These are phyloP conservation scores for Tillus elongatus DNA, from an alignment of 2,888 invertebrate genomes.

Conservation along the genomic window DNA sequence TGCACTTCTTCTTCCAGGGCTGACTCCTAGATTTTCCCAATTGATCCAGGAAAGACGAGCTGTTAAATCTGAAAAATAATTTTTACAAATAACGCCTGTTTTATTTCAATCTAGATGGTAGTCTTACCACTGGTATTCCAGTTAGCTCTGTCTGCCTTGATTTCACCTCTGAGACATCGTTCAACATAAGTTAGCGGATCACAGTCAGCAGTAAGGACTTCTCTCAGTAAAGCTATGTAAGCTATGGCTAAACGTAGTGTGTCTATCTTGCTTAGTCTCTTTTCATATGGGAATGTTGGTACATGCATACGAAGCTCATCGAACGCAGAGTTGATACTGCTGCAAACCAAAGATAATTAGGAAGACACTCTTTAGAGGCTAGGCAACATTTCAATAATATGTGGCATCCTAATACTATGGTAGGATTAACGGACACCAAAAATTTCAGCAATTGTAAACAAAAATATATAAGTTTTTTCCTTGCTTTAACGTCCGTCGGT, in stretches of 20 bases:
- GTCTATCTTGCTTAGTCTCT: slow-evolving; percentile 96
- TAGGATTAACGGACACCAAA: too few species aligned
- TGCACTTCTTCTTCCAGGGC: slow-evolving; percentile 75
- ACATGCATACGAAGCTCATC: slow-evolving; percentile 96
- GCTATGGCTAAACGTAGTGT: slow-evolving; percentile 94
- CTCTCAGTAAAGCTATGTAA: slow-evolving; percentile 87
- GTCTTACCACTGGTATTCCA: slow-evolving; percentile 93
- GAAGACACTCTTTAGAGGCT: too few species aligned
- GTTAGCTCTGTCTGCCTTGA: slow-evolving; percentile 77
- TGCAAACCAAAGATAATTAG: slow-evolving; percentile 40
- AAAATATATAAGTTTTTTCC: too few species aligned
- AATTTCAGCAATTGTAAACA: too few species aligned
- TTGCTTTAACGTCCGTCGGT: too few species aligned
- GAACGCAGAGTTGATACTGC: slow-evolving; percentile 99
- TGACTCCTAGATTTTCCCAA: slow-evolving; percentile 96
- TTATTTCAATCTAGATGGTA: too few species aligned
- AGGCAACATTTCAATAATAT: too few species aligned
- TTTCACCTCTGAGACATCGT: slow-evolving; percentile 80
- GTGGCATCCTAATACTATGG: too few species aligned
- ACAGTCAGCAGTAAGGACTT: slow-evolving; percentile 78
- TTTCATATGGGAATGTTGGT: slow-evolving; percentile 98
- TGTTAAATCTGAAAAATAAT: slow-evolving; percentile 69
- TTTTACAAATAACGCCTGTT: not conserved
- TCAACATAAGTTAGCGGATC: slow-evolving; percentile 92
- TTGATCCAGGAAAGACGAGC: slow-evolving; percentile 97